phyloP scores from a whole-genome alignment of 2,797 vertebrate species.

The Champsocephalus esox region DNA sequence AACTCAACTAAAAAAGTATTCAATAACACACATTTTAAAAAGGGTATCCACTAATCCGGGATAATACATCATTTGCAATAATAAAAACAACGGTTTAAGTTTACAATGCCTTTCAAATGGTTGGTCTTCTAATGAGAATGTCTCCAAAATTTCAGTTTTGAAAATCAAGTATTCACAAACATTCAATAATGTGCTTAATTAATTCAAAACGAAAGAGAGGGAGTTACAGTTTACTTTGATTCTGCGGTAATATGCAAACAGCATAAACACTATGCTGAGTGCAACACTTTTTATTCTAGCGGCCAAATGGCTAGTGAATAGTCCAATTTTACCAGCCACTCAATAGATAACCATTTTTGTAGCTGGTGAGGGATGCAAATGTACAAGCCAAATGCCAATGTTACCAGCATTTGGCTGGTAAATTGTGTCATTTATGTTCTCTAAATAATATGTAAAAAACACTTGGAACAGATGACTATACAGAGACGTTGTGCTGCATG shows the following conservation, averaged over 20 bases:
- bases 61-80: too few species aligned
- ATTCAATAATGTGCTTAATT: background rate
- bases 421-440: too few species aligned
- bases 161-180: background rate
- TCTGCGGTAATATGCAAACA: background rate
- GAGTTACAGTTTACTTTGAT: background rate
- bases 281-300: too few species aligned
- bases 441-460: background rate
- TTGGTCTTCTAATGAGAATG: background rate
- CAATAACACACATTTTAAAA: background rate
- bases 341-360: too few species aligned
- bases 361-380: too few species aligned
- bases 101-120: background rate
- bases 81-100: background rate
- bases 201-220: background rate
- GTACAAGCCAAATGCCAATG: too few species aligned
- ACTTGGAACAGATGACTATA: background rate
- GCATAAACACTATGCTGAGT: too few species aligned
- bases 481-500: background rate
- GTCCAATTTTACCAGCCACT: too few species aligned
- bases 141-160: constrained; percentile 1
- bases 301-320: too few species aligned
- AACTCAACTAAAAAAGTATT: background rate
- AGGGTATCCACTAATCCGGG: too few species aligned
- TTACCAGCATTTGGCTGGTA: too few species aligned